Conservation (phyloP, 1,140 invertebrate species). For the Carposina sasakii region DNA sequence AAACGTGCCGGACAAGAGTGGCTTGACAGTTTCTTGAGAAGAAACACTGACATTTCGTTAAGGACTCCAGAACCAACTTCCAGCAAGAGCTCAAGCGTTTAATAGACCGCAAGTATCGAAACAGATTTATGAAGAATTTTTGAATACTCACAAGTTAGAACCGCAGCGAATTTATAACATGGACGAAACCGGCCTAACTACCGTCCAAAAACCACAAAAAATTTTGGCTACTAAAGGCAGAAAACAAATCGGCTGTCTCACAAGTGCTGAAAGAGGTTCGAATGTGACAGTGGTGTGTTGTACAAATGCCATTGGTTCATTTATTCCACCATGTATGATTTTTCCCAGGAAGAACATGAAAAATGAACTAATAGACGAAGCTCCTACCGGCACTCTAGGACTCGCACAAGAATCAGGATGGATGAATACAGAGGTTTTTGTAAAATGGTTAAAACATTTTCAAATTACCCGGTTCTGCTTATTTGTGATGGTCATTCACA, state of each 20-base stretch:
- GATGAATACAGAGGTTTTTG: background rate
- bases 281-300: background rate
- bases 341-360: background rate
- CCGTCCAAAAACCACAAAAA: background rate
- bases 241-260: background rate
- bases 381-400: background rate
- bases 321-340: background rate
- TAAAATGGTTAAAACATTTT: constrained; percentile 1
- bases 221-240: background rate
- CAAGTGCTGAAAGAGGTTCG: constrained; percentile 1
- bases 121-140: background rate
- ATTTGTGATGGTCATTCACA: constrained; percentile 1
- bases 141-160: background rate
- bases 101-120: background rate
- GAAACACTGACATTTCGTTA: background rate
- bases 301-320: background rate
- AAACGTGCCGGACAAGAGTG: background rate
- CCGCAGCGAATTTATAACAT: constrained; percentile 1
- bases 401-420: background rate
- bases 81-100: background rate
- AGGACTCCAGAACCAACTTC: background rate
- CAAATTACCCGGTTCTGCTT: background rate
- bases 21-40: constrained; percentile 6
- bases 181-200: background rate
- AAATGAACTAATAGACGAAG: background rate